phyloP scores from a whole-genome alignment of 2,113 vertebrate genomes.

The Coregonus clupeaformis region DNA sequence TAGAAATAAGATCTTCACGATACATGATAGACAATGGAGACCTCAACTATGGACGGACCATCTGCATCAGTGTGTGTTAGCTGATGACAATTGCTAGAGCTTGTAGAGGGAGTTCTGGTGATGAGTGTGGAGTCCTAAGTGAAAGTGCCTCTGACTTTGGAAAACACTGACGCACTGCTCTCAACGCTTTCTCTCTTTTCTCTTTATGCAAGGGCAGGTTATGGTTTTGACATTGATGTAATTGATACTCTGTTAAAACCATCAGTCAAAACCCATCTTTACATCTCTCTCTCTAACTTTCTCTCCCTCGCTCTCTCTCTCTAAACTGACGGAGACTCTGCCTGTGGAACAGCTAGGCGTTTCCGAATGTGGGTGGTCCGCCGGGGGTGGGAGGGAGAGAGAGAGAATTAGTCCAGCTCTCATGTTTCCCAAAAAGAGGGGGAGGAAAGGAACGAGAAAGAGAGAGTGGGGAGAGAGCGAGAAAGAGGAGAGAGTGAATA shows the following conservation, averaged over 20 bases:
- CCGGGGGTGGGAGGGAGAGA: conserved; percentile 53
- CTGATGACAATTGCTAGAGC: not conserved
- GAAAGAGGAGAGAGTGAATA: conserved; percentile 40
- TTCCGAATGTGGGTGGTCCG: conserved; percentile 80
- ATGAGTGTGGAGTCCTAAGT: not conserved
- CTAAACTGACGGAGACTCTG: conserved; percentile 50
- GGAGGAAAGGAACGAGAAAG: conserved; percentile 27
- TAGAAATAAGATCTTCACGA: no score
- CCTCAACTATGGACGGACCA: not conserved
- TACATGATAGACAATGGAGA: not conserved
- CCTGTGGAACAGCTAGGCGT: conserved; percentile 71
- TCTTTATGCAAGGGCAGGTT: conserved; percentile 58
- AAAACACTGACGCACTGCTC: not conserved
- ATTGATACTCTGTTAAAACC: conserved; percentile 75
- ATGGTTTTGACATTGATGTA: conserved; percentile 69
- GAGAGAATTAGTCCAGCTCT: conserved; percentile 67
- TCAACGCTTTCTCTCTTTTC: conserved; percentile 25
- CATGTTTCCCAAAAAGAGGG: conserved; percentile 64
- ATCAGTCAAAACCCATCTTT: conserved; percentile 69
- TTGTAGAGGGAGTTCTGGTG: conserved; percentile 16
- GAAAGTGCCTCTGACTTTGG: not conserved
- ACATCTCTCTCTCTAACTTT: conserved; percentile 43
- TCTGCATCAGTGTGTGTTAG: not conserved
- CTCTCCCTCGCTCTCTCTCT: conserved; percentile 35
- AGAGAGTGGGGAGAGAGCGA: conserved; percentile 14